phyloP scores from a whole-genome alignment of 2,797 vertebrate species.

The Ciconia nigra region DNA sequence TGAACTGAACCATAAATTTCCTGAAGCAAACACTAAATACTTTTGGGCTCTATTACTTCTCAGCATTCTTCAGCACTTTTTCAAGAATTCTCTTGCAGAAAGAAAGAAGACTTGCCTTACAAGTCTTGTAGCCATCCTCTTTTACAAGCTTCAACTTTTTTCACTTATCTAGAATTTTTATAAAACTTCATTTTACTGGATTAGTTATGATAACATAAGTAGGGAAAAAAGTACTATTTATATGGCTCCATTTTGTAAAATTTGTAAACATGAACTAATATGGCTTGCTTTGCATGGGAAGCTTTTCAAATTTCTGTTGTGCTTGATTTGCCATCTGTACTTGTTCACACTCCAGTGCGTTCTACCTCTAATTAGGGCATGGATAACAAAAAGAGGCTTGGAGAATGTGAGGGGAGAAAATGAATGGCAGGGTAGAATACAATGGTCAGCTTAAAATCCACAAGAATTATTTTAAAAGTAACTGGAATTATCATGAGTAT shows the following conservation, averaged over 20 bases:
- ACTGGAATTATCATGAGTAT: not conserved
- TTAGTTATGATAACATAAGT: not conserved
- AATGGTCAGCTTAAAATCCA: not conserved
- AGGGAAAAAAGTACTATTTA: not conserved
- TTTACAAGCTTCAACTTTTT: not conserved
- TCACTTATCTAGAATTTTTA: not conserved
- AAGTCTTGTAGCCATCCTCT: not conserved
- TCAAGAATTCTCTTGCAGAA: not conserved
- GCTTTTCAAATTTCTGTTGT: conserved; percentile 15
- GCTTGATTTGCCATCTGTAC: conserved; percentile 16
- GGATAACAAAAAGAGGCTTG: not conserved
- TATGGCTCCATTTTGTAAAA: not conserved
- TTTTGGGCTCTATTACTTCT: not conserved
- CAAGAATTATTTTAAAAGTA: not conserved
- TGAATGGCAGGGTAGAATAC: not conserved
- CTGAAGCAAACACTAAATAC: not conserved
- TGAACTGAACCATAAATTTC: not conserved
- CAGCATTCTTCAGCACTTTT: not conserved
- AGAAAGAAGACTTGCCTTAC: not conserved
- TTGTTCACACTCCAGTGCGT: not conserved
- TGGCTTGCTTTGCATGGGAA: not conserved
- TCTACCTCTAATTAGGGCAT: conserved; percentile 7
- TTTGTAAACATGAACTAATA: not conserved
- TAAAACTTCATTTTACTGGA: not conserved
- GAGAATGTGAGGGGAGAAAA: not conserved